Evolutionary conservation across 2,113 vertebrate species (phyloP).

Genomic region (Melanerpes aurifrons): DNA sequence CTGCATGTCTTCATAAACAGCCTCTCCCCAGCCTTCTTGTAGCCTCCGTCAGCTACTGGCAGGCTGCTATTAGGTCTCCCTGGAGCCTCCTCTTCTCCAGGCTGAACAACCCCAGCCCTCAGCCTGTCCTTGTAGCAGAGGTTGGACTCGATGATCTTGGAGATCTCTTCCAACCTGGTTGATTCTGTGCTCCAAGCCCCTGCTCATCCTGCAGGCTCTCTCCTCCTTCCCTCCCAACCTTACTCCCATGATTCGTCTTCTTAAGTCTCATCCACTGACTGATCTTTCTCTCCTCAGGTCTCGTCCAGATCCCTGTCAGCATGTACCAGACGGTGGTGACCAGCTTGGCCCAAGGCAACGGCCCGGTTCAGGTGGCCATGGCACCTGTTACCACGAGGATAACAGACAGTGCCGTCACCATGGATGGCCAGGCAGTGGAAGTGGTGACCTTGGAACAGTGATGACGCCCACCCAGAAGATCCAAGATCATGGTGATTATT

Average conservation of each 20-base stretch:
- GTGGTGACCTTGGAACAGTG: constrained; percentile 97
- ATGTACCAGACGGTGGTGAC: constrained; percentile 99
- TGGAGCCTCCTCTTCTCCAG: too few relatives aligned
- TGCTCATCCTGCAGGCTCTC: too few relatives aligned
- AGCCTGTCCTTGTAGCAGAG: too few relatives aligned
- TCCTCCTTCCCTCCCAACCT: accelerated
- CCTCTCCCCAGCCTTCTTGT: too few relatives aligned
- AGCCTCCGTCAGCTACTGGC: too few relatives aligned
- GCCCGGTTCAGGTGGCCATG: constrained; percentile 97
- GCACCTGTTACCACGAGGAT: constrained; percentile 92
- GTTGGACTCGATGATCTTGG: too few relatives aligned
- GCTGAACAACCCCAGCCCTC: too few relatives aligned
- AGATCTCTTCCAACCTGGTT: too few relatives aligned
- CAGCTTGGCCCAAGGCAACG: constrained; percentile 96
- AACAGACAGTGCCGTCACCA: constrained; percentile 90
- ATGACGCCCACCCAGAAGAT: constrained; percentile 12
- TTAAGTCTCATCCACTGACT: too few relatives aligned
- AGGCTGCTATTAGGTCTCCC: too few relatives aligned
- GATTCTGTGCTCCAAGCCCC: too few relatives aligned
- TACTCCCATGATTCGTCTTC: accelerated
- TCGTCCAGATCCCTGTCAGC: constrained; percentile 97
- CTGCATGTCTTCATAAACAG: too few relatives aligned
- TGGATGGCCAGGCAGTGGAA: constrained; percentile 96
- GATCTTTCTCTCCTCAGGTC: constrained; percentile 74
- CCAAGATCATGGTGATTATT: neutral